A percentile compares a stretch with the other conserved stretches of the same genome.
These are phyloP conservation scores for Boleophthalmus pectinirostris DNA, from an alignment of 2,113 vertebrate genomes.

Conservation along the genomic window DNA sequence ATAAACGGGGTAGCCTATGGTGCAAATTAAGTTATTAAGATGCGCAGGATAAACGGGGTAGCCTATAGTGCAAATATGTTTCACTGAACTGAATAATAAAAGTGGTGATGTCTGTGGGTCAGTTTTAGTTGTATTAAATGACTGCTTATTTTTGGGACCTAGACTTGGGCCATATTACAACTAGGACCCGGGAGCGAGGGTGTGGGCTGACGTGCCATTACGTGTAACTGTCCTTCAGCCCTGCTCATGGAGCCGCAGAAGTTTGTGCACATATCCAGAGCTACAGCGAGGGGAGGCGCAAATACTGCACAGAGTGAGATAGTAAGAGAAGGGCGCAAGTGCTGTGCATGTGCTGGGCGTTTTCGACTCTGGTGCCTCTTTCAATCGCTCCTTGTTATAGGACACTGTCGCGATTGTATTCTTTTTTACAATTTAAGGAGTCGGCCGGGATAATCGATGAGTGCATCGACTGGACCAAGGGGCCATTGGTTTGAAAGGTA, in stretches of 20 bases:
- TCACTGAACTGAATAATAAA: too few species aligned
- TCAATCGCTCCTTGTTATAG: not conserved
- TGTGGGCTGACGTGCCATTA: conserved; percentile 69
- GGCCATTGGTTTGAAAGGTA: conserved; percentile 14
- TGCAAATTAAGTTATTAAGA: too few species aligned
- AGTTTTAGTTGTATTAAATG: not conserved
- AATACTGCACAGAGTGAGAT: conserved; percentile 7
- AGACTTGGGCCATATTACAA: conserved; percentile 31
- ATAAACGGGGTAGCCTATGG: too few species aligned
- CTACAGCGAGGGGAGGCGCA: conserved; percentile 37
- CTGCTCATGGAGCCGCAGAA: conserved; percentile 53
- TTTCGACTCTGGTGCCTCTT: not conserved
- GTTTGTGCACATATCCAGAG: conserved; percentile 60
- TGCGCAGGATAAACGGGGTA: too few species aligned
- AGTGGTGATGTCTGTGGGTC: not conserved
- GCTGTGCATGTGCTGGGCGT: not conserved
- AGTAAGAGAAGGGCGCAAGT: conserved; percentile 15
- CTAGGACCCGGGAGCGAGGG: conserved; percentile 64
- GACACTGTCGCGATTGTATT: not conserved
- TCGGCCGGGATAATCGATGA: not conserved
- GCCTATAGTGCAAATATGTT: too few species aligned
- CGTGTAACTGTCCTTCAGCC: conserved; percentile 57
- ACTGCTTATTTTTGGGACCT: conserved; percentile 27
- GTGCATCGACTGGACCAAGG: conserved; percentile 32
- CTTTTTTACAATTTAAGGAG: conserved; percentile 4